These are phyloP conservation scores for Entomobrya multifasciata DNA, from an alignment of 2,888 invertebrate species.

Conservation along the genomic window DNA sequence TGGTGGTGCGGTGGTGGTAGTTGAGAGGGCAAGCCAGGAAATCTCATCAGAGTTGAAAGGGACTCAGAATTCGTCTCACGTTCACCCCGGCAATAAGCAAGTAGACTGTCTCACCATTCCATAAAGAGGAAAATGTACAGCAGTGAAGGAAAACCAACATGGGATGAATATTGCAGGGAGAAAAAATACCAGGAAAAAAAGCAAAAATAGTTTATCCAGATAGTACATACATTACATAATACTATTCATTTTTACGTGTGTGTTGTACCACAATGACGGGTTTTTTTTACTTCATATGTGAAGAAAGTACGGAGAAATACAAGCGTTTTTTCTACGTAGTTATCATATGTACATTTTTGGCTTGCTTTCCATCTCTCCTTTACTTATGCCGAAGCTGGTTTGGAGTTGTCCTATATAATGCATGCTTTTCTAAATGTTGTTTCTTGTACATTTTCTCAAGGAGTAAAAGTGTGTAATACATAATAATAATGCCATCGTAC, in stretches of 20 bases:
- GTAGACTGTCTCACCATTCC: constrained; percentile 73
- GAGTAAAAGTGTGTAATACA: constrained; percentile 36
- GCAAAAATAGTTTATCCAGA: constrained; percentile 1
- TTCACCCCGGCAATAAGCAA: constrained; percentile 80
- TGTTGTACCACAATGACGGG: constrained; percentile 44
- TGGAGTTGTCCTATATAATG: constrained; percentile 36
- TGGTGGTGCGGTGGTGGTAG: background rate
- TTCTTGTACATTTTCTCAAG: constrained; percentile 37
- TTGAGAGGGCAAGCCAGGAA: constrained; percentile 70
- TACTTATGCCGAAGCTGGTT: constrained; percentile 6
- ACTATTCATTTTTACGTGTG: constrained; percentile 47
- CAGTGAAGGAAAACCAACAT: constrained; percentile 75
- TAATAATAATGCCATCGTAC: constrained; percentile 60
- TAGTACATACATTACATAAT: constrained; percentile 45
- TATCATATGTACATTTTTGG: constrained; percentile 56
- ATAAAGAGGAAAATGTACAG: constrained; percentile 55
- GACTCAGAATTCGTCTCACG: constrained; percentile 79
- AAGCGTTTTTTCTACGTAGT: constrained; percentile 8
- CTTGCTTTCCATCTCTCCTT: background rate
- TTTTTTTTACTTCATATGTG: constrained; percentile 18
- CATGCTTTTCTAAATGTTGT: constrained; percentile 44
- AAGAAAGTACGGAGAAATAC: constrained; percentile 30
- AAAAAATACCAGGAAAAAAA: constrained; percentile 24
- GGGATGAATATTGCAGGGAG: constrained; percentile 79
- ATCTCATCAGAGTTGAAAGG: constrained; percentile 80